phyloP scores from a whole-genome alignment of 1,140 invertebrate genomes.

The Pseudomyrmex flavicornis region DNA sequence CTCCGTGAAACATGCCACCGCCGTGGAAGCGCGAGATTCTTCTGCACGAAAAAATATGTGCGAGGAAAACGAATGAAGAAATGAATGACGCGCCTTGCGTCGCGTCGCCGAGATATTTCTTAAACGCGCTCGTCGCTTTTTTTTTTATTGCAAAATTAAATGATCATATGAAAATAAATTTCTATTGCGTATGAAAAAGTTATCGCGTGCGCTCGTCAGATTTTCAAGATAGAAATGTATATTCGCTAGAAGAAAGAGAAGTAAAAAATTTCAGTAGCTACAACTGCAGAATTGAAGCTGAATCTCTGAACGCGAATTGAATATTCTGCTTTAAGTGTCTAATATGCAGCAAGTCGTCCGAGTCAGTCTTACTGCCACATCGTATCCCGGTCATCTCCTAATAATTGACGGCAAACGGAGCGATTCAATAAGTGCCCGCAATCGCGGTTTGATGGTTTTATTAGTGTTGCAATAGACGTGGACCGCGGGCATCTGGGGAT shows the following conservation, averaged over 20 bases:
- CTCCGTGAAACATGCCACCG: not conserved
- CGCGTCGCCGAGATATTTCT: slow-evolving; percentile 9
- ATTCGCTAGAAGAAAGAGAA: too few relatives aligned
- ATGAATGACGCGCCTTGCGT: not conserved
- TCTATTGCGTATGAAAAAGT: too few relatives aligned
- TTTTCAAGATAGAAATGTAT: too few relatives aligned
- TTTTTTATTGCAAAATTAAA: too few relatives aligned
- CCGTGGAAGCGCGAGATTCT: slow-evolving; percentile 15
- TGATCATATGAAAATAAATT: too few relatives aligned
- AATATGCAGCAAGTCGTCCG: not conserved
- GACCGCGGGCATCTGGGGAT: slow-evolving; percentile 22
- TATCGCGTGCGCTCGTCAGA: too few relatives aligned
- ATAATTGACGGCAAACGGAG: slow-evolving; percentile 13
- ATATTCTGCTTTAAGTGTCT: not conserved
- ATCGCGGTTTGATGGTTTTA: slow-evolving; percentile 44
- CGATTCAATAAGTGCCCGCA: slow-evolving; percentile 40
- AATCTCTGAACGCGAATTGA: not conserved
- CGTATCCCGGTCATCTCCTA: not conserved
- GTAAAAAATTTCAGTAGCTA: too few relatives aligned
- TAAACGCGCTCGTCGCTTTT: too few relatives aligned
- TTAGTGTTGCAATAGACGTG: slow-evolving; percentile 43
- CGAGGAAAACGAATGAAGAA: slow-evolving; percentile 18
- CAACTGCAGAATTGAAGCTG: not conserved
- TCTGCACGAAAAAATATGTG: slow-evolving; percentile 11
- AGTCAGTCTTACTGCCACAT: not conserved